Percentiles rank a stretch among this genome's conserved stretches.
These are phyloP conservation scores for Sylvietta virens DNA, from an alignment of 2,113 vertebrate species.

Conservation along the genomic window DNA sequence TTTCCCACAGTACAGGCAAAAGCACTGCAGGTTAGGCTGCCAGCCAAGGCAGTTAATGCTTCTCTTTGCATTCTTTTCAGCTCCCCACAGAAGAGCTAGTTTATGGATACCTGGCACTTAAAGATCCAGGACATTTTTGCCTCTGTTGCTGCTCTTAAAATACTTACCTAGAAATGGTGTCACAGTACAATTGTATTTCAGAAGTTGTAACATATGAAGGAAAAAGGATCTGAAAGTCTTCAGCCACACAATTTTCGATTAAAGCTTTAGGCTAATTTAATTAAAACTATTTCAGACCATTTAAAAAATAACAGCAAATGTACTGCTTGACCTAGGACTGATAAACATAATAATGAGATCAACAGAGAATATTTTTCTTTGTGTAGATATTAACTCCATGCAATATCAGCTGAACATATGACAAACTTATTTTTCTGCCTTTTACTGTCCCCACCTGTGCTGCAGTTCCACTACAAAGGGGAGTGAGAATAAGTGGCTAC, in stretches of 20 bases:
- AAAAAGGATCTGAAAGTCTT: not conserved
- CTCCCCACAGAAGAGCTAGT: constrained; percentile 34
- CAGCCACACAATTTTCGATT: not conserved
- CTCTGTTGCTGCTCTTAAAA: not conserved
- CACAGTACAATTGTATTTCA: not conserved
- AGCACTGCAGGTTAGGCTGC: constrained; percentile 57
- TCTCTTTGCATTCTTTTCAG: constrained; percentile 54
- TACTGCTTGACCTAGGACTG: not conserved
- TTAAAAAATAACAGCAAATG: not conserved
- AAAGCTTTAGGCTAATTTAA: constrained; percentile 12
- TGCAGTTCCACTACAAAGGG: not conserved
- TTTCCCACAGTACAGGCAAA: constrained; percentile 55
- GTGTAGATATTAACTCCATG: not conserved
- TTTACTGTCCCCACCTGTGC: not conserved
- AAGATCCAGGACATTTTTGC: not conserved
- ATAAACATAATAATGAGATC: not conserved
- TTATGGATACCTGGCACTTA: constrained; percentile 38
- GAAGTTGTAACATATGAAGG: not conserved
- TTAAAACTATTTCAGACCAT: not conserved
- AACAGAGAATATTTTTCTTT: not conserved
- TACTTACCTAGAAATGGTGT: not conserved
- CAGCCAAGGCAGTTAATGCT: constrained; percentile 44
- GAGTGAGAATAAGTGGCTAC: not conserved
- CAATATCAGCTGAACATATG: not conserved
- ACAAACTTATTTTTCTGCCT: not conserved